Base-by-base conservation (phyloP, 1,140 invertebrate genomes). In the Papilio helenus region DNA sequence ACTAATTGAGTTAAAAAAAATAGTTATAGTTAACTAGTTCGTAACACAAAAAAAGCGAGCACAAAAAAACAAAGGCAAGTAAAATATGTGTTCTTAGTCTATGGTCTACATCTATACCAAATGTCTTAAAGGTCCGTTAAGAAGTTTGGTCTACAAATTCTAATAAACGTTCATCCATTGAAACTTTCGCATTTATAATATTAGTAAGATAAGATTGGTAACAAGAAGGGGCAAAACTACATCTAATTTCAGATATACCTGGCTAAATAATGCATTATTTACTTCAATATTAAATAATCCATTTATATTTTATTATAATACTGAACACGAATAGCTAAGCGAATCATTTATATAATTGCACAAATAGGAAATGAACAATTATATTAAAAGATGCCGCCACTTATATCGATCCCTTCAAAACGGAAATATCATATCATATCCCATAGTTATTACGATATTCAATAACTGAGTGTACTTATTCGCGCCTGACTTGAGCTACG, bases 401-500 rank as follows among this genome's bases (percentile, higher is more conserved):
- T 88, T 72, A 77, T 79, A 85, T 84, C 77, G 80, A 84, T 86
- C 80, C 76, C 44, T 55, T 23, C 79, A 84, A 87, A 89, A 88
- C 92, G 92, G 91, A 93, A 92, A 90, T 89, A 84, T 81, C 85
- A 86, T 88, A 93, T 89, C 84, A 93, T 90, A 92, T 90, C 87
- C 85, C 83, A 79, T 83, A 89, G 87, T 82, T 82, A 87, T 89
- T 88, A 88, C 84, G 78, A 85, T 83, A 74, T 87, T 86, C 81
- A 79, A 85, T 88, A 87, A 86, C 81, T 80, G 79, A 72, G 74
- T 65, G 68, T 80, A 65, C 83, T 88, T 82, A 72, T 51, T 44
- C 88, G 82, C 88, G 90, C 91, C 86, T 91, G 86, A 90, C 79
- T 90, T 79, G 84, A 72, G 84, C 87, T 89, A 87, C 85, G 90